Evolutionary conservation across 2,797 vertebrate genomes (phyloP).

Genomic region (Coluber constrictor): DNA sequence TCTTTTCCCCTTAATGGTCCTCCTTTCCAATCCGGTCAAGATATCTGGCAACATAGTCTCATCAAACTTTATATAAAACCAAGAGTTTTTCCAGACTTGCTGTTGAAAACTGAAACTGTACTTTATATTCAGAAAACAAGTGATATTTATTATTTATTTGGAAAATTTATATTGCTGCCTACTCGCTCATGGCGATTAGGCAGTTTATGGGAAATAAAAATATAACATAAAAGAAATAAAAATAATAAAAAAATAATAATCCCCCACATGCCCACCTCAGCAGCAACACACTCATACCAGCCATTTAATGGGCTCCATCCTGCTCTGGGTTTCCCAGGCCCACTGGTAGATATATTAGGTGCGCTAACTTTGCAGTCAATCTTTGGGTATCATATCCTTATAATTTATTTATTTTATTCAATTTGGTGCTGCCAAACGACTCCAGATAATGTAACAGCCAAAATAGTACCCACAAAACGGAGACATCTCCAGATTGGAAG

Average conservation of each 20-base stretch:
- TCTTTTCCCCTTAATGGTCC: neutral
- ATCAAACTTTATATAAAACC: neutral
- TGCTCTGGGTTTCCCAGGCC: too few species aligned
- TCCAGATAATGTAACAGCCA: neutral
- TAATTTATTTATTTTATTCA: neutral
- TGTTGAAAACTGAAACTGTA: neutral
- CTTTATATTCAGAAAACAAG: neutral
- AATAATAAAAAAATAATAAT: too few species aligned
- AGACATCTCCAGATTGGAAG: neutral
- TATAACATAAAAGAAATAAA: too few species aligned
- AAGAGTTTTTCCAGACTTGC: neutral
- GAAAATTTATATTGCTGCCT: too few species aligned
- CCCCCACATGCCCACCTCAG: too few species aligned
- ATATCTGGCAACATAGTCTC: neutral
- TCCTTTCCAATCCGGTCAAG: neutral
- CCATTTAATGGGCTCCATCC: too few species aligned
- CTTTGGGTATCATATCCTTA: neutral
- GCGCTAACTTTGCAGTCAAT: neutral
- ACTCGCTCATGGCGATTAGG: too few species aligned
- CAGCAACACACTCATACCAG: too few species aligned
- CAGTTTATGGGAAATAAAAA: too few species aligned
- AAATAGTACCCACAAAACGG: neutral
- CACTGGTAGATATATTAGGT: neutral
- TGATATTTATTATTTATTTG: neutral
- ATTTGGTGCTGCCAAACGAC: neutral